Evolutionary conservation across 2,888 invertebrate species (phyloP), one percentile per base, ranked within the genome.

Genomic region (Latheticus oryzae): DNA sequence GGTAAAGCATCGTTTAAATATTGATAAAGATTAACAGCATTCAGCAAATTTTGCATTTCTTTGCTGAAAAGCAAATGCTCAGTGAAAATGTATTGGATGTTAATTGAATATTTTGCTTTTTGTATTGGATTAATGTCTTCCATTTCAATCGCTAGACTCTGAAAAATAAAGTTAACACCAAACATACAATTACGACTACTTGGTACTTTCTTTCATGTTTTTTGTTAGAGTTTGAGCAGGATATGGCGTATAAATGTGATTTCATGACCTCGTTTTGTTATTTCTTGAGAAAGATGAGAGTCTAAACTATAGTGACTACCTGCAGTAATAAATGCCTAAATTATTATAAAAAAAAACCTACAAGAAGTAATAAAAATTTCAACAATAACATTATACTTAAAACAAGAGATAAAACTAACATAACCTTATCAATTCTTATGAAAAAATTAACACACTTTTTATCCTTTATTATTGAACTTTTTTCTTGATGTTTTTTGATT

Each of bases 231-330:
- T n/a, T n/a, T n/a, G n/a, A n/a, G n/a, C n/a, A n/a, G n/a, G n/a
- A n/a, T n/a, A n/a, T n/a, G n/a, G n/a, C n/a, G n/a, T n/a, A 47
- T 11, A 21, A 75, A 67, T 2, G 74, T 75, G 5, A 82, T 76
- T 45, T 79, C 76, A 65, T 83, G 82, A 1, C 82, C 82, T 24
- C 77, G 66, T 7, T 55, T 56, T 0, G 73, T 73, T 24, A 77
- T 60, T 50, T 69, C 73, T 26, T 70, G 68, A 8, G 73, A 45
- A 5, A 76, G 55, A n/a, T 64, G 59, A 35, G 67, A 60, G 7
- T 70, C 72, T 24, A 75, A 56, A 5, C 62, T 63, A 9, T 66
- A 21, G 12, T 60, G 60, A 48, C 60, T 60, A 8, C 11, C 32
- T 3, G 32, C 48, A 9, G 43, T n/a, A n/a, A n/a, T n/a, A n/a